Evolutionary conservation across 1,140 invertebrate genomes (phyloP).

Genomic region (Achatina immaculata): DNA sequence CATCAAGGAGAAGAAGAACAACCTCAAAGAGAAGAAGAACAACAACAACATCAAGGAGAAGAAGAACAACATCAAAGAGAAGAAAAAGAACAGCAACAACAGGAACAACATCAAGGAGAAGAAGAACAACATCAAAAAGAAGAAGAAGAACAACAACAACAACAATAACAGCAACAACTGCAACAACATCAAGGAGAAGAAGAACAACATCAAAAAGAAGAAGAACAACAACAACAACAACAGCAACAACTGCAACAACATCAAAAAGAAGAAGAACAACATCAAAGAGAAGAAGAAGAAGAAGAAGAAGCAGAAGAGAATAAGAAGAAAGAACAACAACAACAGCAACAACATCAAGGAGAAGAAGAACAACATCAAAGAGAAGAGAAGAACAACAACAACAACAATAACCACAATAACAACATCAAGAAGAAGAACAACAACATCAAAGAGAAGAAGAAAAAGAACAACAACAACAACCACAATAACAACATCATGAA

Average conservation of each 20-base stretch:
- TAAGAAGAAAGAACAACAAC: neutral
- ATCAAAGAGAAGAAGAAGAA: neutral
- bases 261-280: neutral
- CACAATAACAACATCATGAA: too few relatives aligned
- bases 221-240: neutral
- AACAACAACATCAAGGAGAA: neutral
- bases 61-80: neutral
- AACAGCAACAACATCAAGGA: neutral
- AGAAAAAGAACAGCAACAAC: neutral
- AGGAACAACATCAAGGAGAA: neutral
- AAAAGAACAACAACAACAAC: too few relatives aligned
- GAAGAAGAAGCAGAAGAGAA: neutral
- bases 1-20: conserved; percentile 1
- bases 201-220: neutral
- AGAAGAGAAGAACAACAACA: too few relatives aligned
- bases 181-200: neutral
- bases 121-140: neutral
- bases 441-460: too few relatives aligned
- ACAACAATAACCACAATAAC: too few relatives aligned
- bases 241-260: neutral
- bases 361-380: too few relatives aligned
- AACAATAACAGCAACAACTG: neutral
- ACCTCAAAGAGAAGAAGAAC: neutral
- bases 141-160: neutral
- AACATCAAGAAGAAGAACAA: too few relatives aligned